These are phyloP conservation scores for Campylorhamphus procurvoides DNA, from an alignment of 2,113 vertebrate genomes.

Conservation along the genomic window DNA sequence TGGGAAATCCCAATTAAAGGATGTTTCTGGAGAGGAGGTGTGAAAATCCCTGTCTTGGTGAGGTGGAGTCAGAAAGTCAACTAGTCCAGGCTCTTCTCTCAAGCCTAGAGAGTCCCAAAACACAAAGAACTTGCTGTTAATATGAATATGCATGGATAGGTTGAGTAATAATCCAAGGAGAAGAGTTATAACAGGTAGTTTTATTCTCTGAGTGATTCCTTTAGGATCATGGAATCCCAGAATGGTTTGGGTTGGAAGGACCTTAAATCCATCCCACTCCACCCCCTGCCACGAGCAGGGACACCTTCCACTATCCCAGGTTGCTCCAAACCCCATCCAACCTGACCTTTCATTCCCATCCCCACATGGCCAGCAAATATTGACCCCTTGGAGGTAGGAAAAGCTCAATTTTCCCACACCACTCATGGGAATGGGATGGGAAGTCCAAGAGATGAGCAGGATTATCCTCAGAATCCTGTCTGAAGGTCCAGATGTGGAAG, in stretches of 20 bases:
- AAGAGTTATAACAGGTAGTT: neutral
- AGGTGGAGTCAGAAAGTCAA: neutral
- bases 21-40: neutral
- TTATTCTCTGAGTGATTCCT: neutral
- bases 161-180: neutral
- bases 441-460: neutral
- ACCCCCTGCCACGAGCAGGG: neutral
- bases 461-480: slow-evolving; percentile 18
- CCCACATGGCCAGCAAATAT: too few relatives aligned
- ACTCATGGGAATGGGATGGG: neutral
- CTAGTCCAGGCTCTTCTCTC: neutral
- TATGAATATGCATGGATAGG: neutral
- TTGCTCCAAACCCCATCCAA: neutral
- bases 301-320: neutral
- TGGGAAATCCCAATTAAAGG: neutral
- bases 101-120: neutral
- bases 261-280: neutral
- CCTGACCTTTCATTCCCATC: neutral
- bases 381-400: neutral
- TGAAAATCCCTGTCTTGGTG: neutral
- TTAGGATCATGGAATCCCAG: neutral
- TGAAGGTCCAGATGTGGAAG: neutral
- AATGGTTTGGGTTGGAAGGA: neutral
- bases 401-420: neutral
- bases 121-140: neutral